Conservation (phyloP, 1,140 invertebrate genomes). For the Oreohelix idahoensis region DNA sequence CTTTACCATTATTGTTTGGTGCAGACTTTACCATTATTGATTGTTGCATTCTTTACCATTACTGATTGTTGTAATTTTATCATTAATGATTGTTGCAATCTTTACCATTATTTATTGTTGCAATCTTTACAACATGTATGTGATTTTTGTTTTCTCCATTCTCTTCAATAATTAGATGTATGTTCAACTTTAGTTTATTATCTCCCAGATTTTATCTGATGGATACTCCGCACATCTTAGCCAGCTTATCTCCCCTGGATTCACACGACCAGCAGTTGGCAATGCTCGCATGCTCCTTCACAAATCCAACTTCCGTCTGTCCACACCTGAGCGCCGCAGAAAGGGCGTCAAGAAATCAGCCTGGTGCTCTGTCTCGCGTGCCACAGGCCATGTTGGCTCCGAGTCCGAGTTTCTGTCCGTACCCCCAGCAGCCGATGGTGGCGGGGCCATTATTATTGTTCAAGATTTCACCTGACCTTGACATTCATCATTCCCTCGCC, state of each 20-base stretch:
- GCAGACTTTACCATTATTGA: no score
- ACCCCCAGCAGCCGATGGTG: constrained; percentile 18
- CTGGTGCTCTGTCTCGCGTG: constrained; percentile 34
- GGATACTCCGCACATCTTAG: constrained; percentile 83
- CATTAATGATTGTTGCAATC: no score
- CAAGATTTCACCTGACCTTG: constrained; percentile 39
- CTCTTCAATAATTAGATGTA: no score
- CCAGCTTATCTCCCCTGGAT: constrained; percentile 84
- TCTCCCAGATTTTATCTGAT: constrained; percentile 45
- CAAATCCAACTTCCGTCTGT: constrained; percentile 87
- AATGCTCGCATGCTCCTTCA: constrained; percentile 95
- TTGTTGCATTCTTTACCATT: no score
- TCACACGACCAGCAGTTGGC: constrained; percentile 89
- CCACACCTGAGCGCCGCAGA: constrained; percentile 75
- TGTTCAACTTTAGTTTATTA: no score
- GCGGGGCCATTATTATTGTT: constrained; percentile 26
- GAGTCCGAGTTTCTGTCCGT: constrained; percentile 24
- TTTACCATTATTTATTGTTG: no score
- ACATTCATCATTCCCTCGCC: no score
- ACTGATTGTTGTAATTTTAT: no score
- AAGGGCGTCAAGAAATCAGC: constrained; percentile 41
- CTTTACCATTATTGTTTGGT: no score
- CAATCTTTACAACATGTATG: no score
- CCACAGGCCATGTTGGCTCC: not conserved
- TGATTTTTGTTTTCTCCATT: no score